These are phyloP conservation scores for Hanleya hanleyi DNA, from an alignment of 2,888 invertebrate genomes.

Conservation along the genomic window DNA sequence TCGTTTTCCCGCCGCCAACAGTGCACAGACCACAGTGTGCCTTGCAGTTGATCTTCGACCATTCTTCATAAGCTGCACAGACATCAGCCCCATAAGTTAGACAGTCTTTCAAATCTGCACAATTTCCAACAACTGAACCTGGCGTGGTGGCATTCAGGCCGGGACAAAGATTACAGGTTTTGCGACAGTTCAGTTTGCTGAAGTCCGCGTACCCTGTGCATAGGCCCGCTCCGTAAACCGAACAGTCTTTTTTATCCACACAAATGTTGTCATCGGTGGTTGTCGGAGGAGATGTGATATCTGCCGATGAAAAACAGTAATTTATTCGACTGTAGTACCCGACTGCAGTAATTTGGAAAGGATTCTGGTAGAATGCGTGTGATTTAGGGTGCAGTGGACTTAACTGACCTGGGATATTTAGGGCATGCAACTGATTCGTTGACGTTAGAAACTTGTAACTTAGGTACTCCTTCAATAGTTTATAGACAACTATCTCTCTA, in stretches of 20 bases:
- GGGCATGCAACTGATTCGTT: no score
- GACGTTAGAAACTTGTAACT: no score
- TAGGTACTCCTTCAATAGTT: no score
- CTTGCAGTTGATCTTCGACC: constrained; percentile 48
- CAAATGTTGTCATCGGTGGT: not conserved
- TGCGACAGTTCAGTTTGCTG: constrained; percentile 15
- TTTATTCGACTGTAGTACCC: no score
- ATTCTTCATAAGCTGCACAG: constrained; percentile 46
- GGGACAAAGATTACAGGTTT: constrained; percentile 25
- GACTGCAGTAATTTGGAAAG: no score
- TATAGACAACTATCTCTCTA: no score
- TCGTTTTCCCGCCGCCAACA: no score
- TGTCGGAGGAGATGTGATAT: no score
- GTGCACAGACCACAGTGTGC: constrained; percentile 51
- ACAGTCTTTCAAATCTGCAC: constrained; percentile 38
- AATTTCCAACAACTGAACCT: constrained; percentile 17
- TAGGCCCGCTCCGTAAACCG: constrained; percentile 12
- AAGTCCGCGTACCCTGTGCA: constrained; percentile 20
- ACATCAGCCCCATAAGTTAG: constrained; percentile 35
- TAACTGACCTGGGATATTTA: no score
- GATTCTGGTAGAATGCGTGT: no score
- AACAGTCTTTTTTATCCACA: constrained; percentile 16
- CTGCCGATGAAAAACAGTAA: no score
- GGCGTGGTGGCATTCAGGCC: constrained; percentile 12
- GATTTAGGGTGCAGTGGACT: no score